These are phyloP conservation scores for Karalla daura DNA, from an alignment of 2,797 vertebrate genomes.

Conservation along the genomic window DNA sequence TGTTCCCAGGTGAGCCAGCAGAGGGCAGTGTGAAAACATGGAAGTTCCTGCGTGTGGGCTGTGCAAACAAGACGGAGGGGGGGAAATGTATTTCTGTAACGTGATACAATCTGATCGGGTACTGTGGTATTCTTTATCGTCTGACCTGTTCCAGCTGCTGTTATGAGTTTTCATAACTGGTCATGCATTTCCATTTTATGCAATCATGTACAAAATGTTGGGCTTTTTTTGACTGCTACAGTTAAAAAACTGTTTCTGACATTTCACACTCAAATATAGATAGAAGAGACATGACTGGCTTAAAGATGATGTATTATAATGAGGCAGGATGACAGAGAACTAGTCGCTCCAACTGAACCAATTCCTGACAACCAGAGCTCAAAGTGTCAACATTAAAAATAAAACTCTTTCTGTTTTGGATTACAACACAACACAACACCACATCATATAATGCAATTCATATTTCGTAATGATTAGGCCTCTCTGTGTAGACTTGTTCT, in stretches of 20 bases:
- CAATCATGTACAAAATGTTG: background rate
- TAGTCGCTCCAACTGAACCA: background rate
- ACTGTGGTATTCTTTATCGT: background rate
- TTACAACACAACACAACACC: too few relatives aligned
- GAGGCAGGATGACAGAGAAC: background rate
- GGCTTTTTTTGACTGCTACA: background rate
- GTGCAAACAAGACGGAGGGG: background rate
- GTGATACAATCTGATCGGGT: background rate
- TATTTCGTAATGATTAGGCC: too few relatives aligned
- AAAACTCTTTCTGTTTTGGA: too few relatives aligned
- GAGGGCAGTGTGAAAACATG: conserved; percentile 51
- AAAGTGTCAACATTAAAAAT: background rate
- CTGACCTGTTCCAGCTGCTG: background rate
- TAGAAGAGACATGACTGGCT: background rate
- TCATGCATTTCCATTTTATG: too few relatives aligned
- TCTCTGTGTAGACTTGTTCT: too few relatives aligned
- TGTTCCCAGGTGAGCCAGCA: conserved; percentile 46
- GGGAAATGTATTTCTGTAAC: background rate
- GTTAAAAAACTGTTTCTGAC: background rate
- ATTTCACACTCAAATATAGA: background rate
- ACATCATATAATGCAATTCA: too few relatives aligned
- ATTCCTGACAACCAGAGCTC: background rate
- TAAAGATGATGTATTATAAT: background rate
- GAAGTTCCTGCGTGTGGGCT: background rate
- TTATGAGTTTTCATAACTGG: conserved; percentile 5